A percentile compares a stretch with the other conserved stretches of the same genome.
phyloP scores from a whole-genome alignment of 2,113 vertebrate genomes.

The Bagarius yarrelli region DNA sequence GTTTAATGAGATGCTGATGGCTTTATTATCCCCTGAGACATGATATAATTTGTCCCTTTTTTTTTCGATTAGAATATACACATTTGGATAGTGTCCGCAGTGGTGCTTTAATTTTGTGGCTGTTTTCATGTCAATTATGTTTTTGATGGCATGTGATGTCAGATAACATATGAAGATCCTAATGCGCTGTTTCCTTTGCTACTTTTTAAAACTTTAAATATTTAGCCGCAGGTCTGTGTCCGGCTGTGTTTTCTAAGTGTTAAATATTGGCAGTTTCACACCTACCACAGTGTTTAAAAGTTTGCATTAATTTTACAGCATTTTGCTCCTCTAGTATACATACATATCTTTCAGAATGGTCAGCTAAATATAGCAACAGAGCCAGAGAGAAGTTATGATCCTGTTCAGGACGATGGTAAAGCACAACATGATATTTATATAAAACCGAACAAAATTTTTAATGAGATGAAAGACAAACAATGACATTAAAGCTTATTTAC shows the following conservation, averaged over 20 bases:
- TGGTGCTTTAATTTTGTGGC: neutral
- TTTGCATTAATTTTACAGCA: constrained; percentile 3
- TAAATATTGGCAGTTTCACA: neutral
- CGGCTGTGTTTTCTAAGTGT: neutral
- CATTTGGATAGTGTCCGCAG: neutral
- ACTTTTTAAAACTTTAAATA: neutral
- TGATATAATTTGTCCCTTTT: neutral
- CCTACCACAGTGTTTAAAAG: neutral
- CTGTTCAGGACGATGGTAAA: no score
- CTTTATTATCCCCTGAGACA: neutral
- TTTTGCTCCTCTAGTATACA: neutral
- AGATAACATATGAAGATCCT: neutral
- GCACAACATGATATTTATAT: neutral
- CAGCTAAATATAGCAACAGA: neutral
- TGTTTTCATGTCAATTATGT: neutral
- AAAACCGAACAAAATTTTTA: neutral
- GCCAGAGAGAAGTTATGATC: neutral
- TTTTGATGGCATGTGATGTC: neutral
- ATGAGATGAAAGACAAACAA: neutral
- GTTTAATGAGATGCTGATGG: neutral
- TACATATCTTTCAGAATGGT: neutral
- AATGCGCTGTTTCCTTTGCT: neutral
- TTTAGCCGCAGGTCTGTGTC: no score
- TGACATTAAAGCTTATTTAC: neutral
- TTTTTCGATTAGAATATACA: neutral